Percentiles rank a stretch among this genome's conserved stretches.
Evolutionary conservation across 2,888 invertebrate genomes (phyloP).

Genomic region (Orchesella flavescens): DNA sequence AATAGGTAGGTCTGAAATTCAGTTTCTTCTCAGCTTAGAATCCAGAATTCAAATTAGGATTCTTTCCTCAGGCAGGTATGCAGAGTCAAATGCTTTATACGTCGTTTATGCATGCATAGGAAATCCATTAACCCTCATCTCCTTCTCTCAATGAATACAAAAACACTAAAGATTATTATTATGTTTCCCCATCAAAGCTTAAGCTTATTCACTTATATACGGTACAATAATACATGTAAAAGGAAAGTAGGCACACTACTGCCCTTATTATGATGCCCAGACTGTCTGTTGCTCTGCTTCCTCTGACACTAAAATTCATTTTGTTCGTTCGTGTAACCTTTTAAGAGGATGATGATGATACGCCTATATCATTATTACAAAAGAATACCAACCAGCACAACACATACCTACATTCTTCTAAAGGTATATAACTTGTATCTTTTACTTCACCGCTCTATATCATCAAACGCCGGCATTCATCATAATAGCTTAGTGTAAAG

Average conservation of each 20-base stretch:
- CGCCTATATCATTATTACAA: neutral
- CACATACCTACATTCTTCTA: neutral
- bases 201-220: too few species aligned
- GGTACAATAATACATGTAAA: too few species aligned
- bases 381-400: neutral
- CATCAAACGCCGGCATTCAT: neutral
- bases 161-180: too few species aligned
- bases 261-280: conserved; percentile 21
- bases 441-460: neutral
- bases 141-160: too few species aligned
- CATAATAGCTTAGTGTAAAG: neutral
- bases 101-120: too few species aligned
- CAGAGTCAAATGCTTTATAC: too few species aligned
- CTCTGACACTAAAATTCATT: conserved; percentile 37
- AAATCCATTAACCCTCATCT: neutral
- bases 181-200: too few species aligned
- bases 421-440: neutral
- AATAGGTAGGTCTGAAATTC: neutral
- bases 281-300: conserved; percentile 35
- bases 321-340: neutral
- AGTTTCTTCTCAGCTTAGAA: neutral
- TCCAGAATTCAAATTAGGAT: too few species aligned
- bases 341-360: too few species aligned
- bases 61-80: too few species aligned
- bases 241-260: conserved; percentile 21